Conservation (phyloP, 2,888 invertebrate genomes). For the Lampropteryx suffumata region DNA sequence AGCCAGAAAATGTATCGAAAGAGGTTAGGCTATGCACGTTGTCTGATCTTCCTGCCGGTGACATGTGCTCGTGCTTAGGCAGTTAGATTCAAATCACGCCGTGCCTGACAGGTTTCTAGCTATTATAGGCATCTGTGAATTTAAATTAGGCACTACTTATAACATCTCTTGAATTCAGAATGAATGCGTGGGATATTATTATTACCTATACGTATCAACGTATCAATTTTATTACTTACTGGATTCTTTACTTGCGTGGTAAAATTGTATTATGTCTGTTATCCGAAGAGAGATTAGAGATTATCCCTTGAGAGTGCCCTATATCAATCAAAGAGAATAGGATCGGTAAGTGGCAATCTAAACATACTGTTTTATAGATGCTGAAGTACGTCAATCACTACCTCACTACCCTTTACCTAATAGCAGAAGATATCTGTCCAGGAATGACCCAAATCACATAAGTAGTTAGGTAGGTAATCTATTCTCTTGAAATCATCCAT, state of each 20-base stretch:
- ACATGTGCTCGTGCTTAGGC: not conserved
- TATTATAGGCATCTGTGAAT: constrained; percentile 16
- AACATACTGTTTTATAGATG: not conserved
- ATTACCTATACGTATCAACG: too few species aligned
- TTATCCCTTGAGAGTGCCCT: too few species aligned
- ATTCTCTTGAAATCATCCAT: not conserved
- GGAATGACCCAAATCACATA: not conserved
- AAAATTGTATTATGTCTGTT: too few species aligned
- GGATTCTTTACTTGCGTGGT: too few species aligned
- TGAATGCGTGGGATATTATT: constrained; percentile 8
- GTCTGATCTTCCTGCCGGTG: not conserved
- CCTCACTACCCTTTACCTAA: too few species aligned
- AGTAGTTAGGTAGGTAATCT: too few species aligned
- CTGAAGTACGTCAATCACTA: not conserved
- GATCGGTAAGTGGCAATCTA: not conserved
- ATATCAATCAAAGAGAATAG: not conserved
- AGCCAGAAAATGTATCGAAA: not conserved
- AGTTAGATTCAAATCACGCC: constrained; percentile 9
- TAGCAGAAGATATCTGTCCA: too few species aligned
- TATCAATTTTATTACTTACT: too few species aligned
- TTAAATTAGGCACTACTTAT: constrained; percentile 12
- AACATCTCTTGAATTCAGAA: constrained; percentile 15
- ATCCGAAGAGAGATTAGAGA: too few species aligned
- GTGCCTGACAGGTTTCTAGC: constrained; percentile 6
- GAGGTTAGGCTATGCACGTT: not conserved